Conservation (phyloP, 2,797 vertebrate species). For the Falco concolor region DNA sequence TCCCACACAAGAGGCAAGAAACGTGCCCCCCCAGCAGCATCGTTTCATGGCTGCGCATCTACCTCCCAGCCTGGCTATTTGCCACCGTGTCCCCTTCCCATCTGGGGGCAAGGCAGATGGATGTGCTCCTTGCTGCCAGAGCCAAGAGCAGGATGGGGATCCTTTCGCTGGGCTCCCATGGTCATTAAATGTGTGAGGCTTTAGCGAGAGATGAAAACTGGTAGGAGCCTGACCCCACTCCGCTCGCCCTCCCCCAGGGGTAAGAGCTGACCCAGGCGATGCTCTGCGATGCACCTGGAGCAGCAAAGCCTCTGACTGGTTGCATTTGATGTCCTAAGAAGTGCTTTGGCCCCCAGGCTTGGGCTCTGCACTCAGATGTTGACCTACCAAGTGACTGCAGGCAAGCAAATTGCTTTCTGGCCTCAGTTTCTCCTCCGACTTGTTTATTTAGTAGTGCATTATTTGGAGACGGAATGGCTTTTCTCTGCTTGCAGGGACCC, state of each 20-base stretch:
- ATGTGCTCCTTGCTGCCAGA: not conserved
- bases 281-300: not conserved
- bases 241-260: accelerated
- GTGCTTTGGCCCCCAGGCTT: not conserved
- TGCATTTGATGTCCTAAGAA: not conserved
- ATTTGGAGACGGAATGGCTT: not conserved
- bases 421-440: not conserved
- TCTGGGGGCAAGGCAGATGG: accelerated
- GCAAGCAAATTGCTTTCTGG: not conserved
- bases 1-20: not conserved
- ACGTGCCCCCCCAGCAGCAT: not conserved
- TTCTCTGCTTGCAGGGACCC: not conserved
- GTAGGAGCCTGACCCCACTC: not conserved
- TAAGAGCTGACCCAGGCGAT: not conserved
- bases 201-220: not conserved
- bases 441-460: accelerated
- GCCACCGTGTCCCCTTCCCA: not conserved
- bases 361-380: not conserved
- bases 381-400: accelerated
- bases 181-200: not conserved
- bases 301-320: not conserved
- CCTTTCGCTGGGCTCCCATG: not conserved
- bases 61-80: not conserved
- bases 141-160: accelerated
- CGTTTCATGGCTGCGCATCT: not conserved